These are phyloP conservation scores for Montipora cactus DNA, from an alignment of 64 coral and sea anemone species.

Conservation along the genomic window DNA sequence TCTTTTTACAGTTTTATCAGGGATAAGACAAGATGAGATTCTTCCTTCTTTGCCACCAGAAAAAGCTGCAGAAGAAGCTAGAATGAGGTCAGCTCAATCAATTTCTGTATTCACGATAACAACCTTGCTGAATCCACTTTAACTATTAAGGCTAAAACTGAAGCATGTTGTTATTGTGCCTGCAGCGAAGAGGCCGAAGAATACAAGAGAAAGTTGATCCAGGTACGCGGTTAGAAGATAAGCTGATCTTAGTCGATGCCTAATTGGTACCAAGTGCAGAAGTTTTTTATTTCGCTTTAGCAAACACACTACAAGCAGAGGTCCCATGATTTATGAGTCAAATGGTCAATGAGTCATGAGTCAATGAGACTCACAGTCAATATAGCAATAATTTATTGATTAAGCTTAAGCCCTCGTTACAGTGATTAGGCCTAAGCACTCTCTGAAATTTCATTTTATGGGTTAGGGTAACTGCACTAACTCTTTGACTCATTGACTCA, in stretches of 20 bases:
- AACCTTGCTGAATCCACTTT: background rate
- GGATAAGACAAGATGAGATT: conserved; percentile 86
- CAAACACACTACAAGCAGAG: too few relatives aligned
- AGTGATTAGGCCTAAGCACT: too few relatives aligned
- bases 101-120: background rate
- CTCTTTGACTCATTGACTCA: too few relatives aligned
- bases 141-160: background rate
- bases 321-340: too few relatives aligned
- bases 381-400: too few relatives aligned
- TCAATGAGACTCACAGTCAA: too few relatives aligned
- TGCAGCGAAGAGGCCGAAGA: conserved; percentile 76
- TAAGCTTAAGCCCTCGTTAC: too few relatives aligned
- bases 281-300: too few relatives aligned
- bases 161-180: background rate
- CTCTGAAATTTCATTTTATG: too few relatives aligned
- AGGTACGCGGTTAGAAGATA: conserved; percentile 49
- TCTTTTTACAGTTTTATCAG: conserved; percentile 46
- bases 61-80: conserved; percentile 44
- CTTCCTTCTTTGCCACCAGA: conserved; percentile 74
- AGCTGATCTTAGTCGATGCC: background rate
- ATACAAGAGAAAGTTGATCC: conserved; percentile 94
- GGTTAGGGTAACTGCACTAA: too few relatives aligned
- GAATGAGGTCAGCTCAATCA: background rate
- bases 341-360: too few relatives aligned
- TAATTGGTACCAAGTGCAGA: background rate